A percentile compares a stretch with the other conserved stretches of the same genome.
Conservation (phyloP, 1,140 invertebrate genomes). For the Atta texana region DNA sequence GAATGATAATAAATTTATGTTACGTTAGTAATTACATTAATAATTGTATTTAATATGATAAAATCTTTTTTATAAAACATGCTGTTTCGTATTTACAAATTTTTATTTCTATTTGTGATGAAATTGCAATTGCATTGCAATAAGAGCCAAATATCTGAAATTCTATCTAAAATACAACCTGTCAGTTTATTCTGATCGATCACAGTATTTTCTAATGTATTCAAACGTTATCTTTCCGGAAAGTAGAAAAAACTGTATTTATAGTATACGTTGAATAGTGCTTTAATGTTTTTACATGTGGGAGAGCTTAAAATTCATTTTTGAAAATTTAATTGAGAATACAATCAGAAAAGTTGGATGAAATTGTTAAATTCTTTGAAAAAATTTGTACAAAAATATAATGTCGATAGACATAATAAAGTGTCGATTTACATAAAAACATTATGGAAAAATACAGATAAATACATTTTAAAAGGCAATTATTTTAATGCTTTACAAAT, state of each 20-base stretch:
- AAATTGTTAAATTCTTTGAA: constrained; percentile 20
- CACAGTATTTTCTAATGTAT: not conserved
- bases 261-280: not conserved
- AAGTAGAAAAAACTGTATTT: not conserved
- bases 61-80: not conserved
- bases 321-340: not conserved
- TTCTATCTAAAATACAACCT: constrained; percentile 22
- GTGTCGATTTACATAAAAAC: not conserved
- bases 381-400: not conserved
- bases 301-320: constrained; percentile 24
- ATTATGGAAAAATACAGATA: not conserved
- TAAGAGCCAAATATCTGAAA: not conserved
- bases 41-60: not conserved
- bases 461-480: not conserved
- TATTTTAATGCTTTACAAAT: not conserved
- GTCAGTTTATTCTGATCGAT: constrained; percentile 34
- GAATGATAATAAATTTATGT: not conserved
- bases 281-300: not conserved
- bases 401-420: not conserved
- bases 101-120: not conserved
- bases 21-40: not conserved
- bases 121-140: not conserved
- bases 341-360: not conserved
- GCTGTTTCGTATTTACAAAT: not conserved
- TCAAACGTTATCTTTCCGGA: not conserved